Evolutionary conservation across 2,888 invertebrate species (phyloP).

Genomic region (Drosophila neutralis): DNA sequence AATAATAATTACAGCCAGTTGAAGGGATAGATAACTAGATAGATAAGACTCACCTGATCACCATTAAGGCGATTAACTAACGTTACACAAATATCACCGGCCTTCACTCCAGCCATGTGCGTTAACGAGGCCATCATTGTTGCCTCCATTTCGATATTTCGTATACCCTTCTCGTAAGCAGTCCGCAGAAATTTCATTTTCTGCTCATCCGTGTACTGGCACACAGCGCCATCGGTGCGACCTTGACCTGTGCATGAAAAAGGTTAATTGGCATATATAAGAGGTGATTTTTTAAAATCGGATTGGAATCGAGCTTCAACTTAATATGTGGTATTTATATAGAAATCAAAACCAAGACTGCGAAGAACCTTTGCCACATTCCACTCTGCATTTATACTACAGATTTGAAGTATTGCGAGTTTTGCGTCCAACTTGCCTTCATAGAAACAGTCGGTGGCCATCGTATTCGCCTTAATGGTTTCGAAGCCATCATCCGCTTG

Average conservation of each 20-base stretch:
- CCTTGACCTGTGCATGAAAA: conserved; percentile 87
- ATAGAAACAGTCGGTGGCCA: conserved; percentile 93
- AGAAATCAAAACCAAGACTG: neutral
- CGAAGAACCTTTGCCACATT: neutral
- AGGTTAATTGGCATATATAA: too few relatives aligned
- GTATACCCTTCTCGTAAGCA: conserved; percentile 86
- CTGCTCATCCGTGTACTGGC: conserved; percentile 88
- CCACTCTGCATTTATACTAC: neutral
- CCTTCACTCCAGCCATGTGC: conserved; percentile 87
- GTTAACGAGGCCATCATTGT: conserved; percentile 90
- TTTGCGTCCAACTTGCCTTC: conserved; percentile 86
- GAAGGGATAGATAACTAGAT: neutral
- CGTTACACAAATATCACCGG: conserved; percentile 90
- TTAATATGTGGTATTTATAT: neutral
- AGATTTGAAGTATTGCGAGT: neutral
- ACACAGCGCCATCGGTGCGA: conserved; percentile 91
- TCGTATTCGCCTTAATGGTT: conserved; percentile 88
- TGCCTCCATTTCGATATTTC: conserved; percentile 93
- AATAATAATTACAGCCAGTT: too few relatives aligned
- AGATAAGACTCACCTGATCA: conserved; percentile 87
- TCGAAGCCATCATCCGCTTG: conserved; percentile 85
- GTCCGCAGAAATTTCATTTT: conserved; percentile 87
- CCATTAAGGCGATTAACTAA: conserved; percentile 89
- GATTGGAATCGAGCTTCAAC: neutral
- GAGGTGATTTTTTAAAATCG: too few relatives aligned